A percentile compares a stretch with the other conserved stretches of the same genome.
Conservation (phyloP, 2,797 vertebrate genomes). For the Carduelis carduelis region DNA sequence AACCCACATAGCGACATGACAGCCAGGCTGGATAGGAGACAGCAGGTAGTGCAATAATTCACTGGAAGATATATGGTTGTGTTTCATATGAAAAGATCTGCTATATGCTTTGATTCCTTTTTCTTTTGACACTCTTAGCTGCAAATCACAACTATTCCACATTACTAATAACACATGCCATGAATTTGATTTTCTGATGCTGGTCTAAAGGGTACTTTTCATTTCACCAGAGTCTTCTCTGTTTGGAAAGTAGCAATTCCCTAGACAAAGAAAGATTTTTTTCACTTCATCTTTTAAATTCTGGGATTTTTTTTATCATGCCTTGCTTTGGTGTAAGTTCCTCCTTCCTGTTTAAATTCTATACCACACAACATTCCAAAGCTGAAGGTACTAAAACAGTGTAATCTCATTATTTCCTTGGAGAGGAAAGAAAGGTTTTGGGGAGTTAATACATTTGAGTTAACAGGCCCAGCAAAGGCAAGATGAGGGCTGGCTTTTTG, state of each 20-base stretch:
- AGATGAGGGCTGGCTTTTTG: not conserved
- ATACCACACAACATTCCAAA: not conserved
- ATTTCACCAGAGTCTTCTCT: not conserved
- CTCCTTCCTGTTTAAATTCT: not conserved
- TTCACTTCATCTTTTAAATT: not conserved
- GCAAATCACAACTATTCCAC: not conserved
- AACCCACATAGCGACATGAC: not conserved
- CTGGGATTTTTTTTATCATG: not conserved
- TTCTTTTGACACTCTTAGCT: not conserved
- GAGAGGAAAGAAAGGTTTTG: not conserved
- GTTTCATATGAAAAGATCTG: not conserved
- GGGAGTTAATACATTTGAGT: not conserved
- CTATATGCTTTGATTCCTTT: not conserved
- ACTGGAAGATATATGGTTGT: not conserved
- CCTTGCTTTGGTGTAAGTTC: not conserved
- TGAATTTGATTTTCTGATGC: not conserved
- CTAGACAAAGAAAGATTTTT: not conserved
- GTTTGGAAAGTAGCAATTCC: not conserved
- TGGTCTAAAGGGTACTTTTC: not conserved
- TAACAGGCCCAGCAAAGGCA: not conserved
- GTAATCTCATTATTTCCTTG: not conserved
- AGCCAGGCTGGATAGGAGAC: not conserved
- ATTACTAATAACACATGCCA: not conserved
- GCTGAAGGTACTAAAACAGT: not conserved
- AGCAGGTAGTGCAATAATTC: not conserved